Percentiles rank a stretch among this genome's conserved stretches.
These are phyloP conservation scores for Podilymbus podiceps DNA, from an alignment of 2,113 vertebrate species.

Conservation along the genomic window DNA sequence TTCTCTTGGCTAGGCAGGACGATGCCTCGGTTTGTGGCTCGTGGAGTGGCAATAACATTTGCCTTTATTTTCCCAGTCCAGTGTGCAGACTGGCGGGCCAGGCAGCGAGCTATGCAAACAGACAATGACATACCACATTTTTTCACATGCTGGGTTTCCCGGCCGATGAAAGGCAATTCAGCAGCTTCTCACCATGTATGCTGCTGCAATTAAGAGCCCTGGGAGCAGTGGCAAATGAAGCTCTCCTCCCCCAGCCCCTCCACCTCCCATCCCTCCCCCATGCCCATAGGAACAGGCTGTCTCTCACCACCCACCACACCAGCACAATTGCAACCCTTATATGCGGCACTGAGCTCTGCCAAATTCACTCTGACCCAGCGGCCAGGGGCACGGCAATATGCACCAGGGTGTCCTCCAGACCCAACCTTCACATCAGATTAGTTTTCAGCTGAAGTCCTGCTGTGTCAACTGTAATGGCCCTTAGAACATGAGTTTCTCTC, in stretches of 20 bases:
- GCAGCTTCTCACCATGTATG: background rate
- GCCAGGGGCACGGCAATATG: background rate
- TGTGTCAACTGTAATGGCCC: background rate
- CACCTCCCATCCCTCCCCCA: background rate
- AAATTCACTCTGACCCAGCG: background rate
- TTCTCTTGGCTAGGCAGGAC: background rate
- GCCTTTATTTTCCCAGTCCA: background rate
- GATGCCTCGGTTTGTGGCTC: background rate
- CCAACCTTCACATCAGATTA: conserved; percentile 32
- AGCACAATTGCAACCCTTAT: conserved; percentile 39
- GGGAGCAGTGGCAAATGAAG: background rate
- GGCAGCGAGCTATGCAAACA: background rate
- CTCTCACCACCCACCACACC: conserved; percentile 7
- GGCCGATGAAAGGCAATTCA: conserved; percentile 26
- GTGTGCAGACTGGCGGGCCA: background rate
- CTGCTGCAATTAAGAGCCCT: conserved; percentile 45
- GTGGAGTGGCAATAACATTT: background rate
- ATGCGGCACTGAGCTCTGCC: accelerated
- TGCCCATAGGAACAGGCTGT: background rate
- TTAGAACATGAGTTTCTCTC: background rate
- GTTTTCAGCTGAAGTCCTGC: conserved; percentile 8
- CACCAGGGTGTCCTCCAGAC: background rate
- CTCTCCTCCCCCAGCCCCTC: background rate
- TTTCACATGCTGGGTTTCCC: conserved; percentile 36
- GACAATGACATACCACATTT: background rate